Evolutionary conservation across 2,113 vertebrate species (phyloP), one percentile per base, ranked within the genome.

Genomic region (Zapus hudsonius): DNA sequence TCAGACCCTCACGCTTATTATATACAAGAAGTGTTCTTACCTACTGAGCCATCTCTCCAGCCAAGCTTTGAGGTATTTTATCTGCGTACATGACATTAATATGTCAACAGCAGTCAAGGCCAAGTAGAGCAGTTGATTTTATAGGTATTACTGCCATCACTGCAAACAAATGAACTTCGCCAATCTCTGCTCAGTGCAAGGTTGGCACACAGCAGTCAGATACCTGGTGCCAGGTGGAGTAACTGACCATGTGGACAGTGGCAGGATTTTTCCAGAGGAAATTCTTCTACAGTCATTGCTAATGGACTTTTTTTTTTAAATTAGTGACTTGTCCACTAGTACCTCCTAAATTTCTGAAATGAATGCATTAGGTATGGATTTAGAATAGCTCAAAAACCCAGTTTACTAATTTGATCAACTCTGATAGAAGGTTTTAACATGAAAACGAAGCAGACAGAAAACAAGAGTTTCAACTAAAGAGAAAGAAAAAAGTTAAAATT

Each of bases 271-370:
- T 23, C 25, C 61, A 44, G 36, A 81, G 52, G 19, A 52, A 15
- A 81, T 25, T 72, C 89, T 80, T 31, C 78, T 22, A 42, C 0
- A n/a, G 73, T 61, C 88, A 52, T 11, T 69, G 47, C 27, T 74
- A 78, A 78, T 81, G 80, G 79, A 78, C 66, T 83, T 84, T 81
- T 25, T 47, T n/a, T n/a, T n/a, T n/a, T n/a, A n/a, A n/a, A 44
- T 73, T 36, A 86, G 36, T 67, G 76, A 82, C 47, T 44, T 36
- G 22, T 69, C 57, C 87, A 81, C 19, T 2, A 87, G 63, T 23
- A 79, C 40, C 63, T 91, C 63, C 72, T 67, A 86, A 83, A 85
- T 84, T 90, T 93, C 78, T 91, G 52, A 44, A 61, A 82, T 27
- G 22, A 70, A 87, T 66, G 11, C 22, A 72, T 47, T 72, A 74